A percentile compares a stretch with the other conserved stretches of the same genome.
phyloP scores from a whole-genome alignment of 2,113 vertebrate genomes.

The Ibidorhyncha struthersii region DNA sequence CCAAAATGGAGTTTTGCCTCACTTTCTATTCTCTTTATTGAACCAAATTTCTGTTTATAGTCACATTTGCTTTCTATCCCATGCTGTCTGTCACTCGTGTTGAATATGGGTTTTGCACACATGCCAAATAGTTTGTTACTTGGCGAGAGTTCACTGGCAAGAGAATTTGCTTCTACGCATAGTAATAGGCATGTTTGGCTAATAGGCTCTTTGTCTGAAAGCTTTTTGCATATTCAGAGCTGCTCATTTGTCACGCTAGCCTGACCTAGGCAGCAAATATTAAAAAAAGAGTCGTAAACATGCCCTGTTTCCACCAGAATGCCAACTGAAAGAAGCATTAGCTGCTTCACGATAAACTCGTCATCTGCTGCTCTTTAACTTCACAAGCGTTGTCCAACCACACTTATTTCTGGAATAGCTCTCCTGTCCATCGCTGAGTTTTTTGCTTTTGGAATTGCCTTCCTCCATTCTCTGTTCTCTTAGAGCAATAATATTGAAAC shows the following conservation, averaged over 20 bases:
- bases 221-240: slow-evolving; percentile 20
- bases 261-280: slow-evolving; percentile 20
- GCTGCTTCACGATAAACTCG: background rate
- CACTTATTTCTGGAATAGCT: background rate
- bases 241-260: slow-evolving; percentile 47
- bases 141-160: slow-evolving; percentile 2
- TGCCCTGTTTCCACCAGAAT: background rate
- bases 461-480: background rate
- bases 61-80: slow-evolving; percentile 21
- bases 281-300: background rate
- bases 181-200: slow-evolving; percentile 26
- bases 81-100: slow-evolving; percentile 3
- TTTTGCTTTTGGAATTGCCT: background rate
- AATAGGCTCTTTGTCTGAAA: slow-evolving; percentile 44
- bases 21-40: background rate
- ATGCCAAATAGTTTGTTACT: slow-evolving; percentile 22
- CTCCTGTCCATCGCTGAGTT: background rate
- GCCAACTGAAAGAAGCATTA: background rate
- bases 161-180: slow-evolving; percentile 7
- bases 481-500: fast-evolving
- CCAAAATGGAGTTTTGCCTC: background rate
- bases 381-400: background rate
- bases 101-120: slow-evolving; percentile 18
- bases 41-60: background rate
- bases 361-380: background rate